Evolutionary conservation across 2,888 invertebrate genomes (phyloP).

Genomic region (Ornithoptera priamus): DNA sequence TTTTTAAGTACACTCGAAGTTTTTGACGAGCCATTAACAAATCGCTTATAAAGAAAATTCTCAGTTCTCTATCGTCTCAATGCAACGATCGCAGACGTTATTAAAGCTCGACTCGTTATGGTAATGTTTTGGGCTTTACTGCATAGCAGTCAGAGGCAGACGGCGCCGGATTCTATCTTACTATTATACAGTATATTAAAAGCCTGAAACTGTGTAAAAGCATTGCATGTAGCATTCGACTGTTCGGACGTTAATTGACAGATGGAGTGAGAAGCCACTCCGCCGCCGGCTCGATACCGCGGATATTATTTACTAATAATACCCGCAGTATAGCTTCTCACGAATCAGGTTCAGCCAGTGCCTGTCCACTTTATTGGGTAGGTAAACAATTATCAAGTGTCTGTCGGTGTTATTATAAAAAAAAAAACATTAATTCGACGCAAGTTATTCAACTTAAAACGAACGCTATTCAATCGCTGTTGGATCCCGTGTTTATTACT

Average conservation of each 20-base stretch:
- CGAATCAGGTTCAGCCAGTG: neutral
- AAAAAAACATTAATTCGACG: too few relatives aligned
- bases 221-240: constrained; percentile 45
- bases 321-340: constrained; percentile 3
- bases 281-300: constrained; percentile 32
- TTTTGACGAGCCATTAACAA: too few relatives aligned
- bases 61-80: too few relatives aligned
- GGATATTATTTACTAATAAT: constrained; percentile 35
- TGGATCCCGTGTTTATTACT: too few relatives aligned
- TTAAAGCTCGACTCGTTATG: constrained; percentile 13
- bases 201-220: constrained; percentile 34
- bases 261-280: constrained; percentile 65
- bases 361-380: neutral
- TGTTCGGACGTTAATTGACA: constrained; percentile 62
- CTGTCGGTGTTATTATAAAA: too few relatives aligned
- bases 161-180: constrained; percentile 16
- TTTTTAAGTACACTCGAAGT: too few relatives aligned
- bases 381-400: too few relatives aligned
- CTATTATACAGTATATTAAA: constrained; percentile 19
- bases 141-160: constrained; percentile 23
- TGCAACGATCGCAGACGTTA: too few relatives aligned
- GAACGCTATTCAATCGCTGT: too few relatives aligned
- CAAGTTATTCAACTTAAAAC: too few relatives aligned
- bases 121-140: neutral
- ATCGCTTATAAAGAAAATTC: too few relatives aligned